Evolutionary conservation across 2,888 invertebrate species (phyloP).

Genomic region (Pherbina coryleti): DNA sequence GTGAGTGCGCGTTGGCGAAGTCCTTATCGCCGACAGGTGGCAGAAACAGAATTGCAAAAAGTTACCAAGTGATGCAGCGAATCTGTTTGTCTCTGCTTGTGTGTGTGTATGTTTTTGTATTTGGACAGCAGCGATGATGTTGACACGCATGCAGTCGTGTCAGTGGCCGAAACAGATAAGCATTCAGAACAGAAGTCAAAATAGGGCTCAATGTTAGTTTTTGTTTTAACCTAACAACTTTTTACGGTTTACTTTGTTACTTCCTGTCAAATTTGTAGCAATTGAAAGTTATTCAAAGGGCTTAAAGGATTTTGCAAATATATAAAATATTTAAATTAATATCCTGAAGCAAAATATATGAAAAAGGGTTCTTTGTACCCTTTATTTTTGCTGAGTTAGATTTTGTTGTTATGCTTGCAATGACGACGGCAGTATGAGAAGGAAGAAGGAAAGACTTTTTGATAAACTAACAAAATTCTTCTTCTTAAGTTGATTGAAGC

Average conservation of each 20-base stretch:
- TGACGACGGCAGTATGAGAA: too few relatives aligned
- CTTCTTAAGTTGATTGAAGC: too few relatives aligned
- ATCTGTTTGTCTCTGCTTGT: neutral
- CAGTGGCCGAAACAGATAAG: too few relatives aligned
- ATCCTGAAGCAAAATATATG: neutral
- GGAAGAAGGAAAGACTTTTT: too few relatives aligned
- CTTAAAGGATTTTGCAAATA: neutral
- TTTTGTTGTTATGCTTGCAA: too few relatives aligned
- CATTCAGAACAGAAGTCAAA: too few relatives aligned
- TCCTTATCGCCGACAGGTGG: slow-evolving; percentile 12
- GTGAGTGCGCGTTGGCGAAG: neutral
- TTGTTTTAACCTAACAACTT: neutral
- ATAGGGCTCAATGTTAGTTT: neutral
- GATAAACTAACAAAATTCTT: too few relatives aligned
- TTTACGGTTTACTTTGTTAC: neutral
- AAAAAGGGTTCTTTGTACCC: neutral
- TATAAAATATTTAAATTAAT: neutral
- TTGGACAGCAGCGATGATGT: too few relatives aligned
- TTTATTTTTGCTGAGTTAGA: neutral
- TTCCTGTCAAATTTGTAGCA: neutral
- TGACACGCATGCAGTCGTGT: too few relatives aligned
- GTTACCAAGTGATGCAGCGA: neutral
- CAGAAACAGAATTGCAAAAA: neutral
- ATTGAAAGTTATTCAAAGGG: neutral
- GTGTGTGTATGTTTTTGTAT: too few relatives aligned